A percentile compares a stretch with the other conserved stretches of the same genome.
phyloP scores from a whole-genome alignment of 1,140 invertebrate genomes.

The Venturia canescens region DNA sequence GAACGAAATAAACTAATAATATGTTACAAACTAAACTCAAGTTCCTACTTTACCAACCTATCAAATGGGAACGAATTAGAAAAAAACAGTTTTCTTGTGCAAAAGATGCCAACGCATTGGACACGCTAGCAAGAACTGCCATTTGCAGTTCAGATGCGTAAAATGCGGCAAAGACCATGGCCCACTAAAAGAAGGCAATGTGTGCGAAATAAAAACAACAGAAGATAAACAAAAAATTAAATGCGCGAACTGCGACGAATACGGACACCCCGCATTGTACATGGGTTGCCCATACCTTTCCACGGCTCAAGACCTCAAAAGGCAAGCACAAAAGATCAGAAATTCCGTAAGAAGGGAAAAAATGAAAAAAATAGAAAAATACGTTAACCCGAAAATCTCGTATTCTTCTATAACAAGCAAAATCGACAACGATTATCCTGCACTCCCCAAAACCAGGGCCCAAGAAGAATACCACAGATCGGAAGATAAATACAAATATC shows the following conservation, averaged over 20 bases:
- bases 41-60: slow-evolving; percentile 7
- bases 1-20: neutral
- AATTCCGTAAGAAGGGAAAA: neutral
- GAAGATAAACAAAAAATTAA: neutral
- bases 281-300: neutral
- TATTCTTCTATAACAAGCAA: neutral
- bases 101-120: slow-evolving; percentile 26
- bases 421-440: neutral
- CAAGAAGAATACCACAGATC: slow-evolving; percentile 82
- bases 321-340: neutral
- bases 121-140: slow-evolving; percentile 39
- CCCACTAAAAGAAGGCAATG: neutral
- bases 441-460: slow-evolving; percentile 65
- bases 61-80: neutral
- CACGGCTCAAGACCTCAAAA: neutral
- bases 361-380: neutral
- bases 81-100: slow-evolving; percentile 36
- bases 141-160: slow-evolving; percentile 28
- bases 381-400: neutral
- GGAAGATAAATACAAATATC: no score
- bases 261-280: neutral
- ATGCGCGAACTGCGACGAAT: neutral
- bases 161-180: slow-evolving; percentile 32
- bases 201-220: neutral
- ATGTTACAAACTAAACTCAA: slow-evolving; percentile 2